phyloP scores from a whole-genome alignment of 2,888 invertebrate species.

The Philaethria dido region DNA sequence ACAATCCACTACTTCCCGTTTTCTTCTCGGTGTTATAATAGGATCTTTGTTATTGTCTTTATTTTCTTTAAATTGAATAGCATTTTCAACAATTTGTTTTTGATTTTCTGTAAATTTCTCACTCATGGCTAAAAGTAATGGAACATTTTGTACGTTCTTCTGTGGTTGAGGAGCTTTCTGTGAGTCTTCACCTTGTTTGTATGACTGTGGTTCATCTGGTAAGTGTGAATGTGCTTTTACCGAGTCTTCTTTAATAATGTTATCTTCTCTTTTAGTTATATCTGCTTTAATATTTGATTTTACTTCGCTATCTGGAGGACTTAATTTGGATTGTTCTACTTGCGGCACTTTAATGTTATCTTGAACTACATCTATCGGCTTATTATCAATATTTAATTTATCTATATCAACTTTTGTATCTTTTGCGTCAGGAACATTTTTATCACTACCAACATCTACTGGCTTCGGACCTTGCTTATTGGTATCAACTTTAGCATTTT shows the following conservation, averaged over 20 bases:
- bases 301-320: constrained; percentile 23
- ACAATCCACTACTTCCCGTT: constrained; percentile 69
- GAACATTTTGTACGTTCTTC: constrained; percentile 55
- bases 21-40: constrained; percentile 54
- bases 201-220: constrained; percentile 71
- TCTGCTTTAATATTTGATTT: constrained; percentile 22
- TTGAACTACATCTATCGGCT: constrained; percentile 22
- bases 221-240: constrained; percentile 59
- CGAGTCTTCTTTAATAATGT: neutral
- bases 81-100: constrained; percentile 35
- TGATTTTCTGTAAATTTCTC: constrained; percentile 34
- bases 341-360: constrained; percentile 23
- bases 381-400: constrained; percentile 23
- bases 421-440: neutral
- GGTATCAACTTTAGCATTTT: constrained; percentile 18
- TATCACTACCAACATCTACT: neutral
- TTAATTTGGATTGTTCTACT: constrained; percentile 26
- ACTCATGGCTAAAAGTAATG: constrained; percentile 60
- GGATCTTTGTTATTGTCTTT: constrained; percentile 36
- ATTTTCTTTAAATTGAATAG: constrained; percentile 36
- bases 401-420: constrained; percentile 12
- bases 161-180: constrained; percentile 47
- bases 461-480: neutral
- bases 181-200: constrained; percentile 66
- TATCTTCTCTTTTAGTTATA: constrained; percentile 28